Percentiles rank a stretch among this genome's conserved stretches.
Evolutionary conservation across 2,888 invertebrate genomes (phyloP).

Genomic region (Bruchidius siliquastri): DNA sequence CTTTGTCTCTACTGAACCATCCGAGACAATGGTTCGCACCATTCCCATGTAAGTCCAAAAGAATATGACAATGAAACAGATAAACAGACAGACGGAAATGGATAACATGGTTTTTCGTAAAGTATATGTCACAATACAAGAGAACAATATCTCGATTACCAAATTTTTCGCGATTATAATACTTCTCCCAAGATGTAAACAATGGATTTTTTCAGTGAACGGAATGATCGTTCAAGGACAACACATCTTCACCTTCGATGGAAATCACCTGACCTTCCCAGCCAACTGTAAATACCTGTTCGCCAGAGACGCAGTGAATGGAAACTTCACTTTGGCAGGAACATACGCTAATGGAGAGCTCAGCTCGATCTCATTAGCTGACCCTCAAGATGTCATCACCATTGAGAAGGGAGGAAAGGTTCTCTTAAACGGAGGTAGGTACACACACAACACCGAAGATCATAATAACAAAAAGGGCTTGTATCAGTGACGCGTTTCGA

Average conservation of each 20-base stretch:
- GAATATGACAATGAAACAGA: too few relatives aligned
- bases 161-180: too few relatives aligned
- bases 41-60: conserved; percentile 54
- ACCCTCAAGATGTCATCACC: conserved; percentile 60
- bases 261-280: conserved; percentile 71
- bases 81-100: too few relatives aligned
- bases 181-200: too few relatives aligned
- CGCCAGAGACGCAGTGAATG: conserved; percentile 76
- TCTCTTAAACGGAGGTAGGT: conserved; percentile 54
- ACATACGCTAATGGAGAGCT: conserved; percentile 67
- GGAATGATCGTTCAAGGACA: conserved; percentile 74
- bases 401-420: conserved; percentile 54
- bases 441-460: too few relatives aligned
- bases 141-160: too few relatives aligned
- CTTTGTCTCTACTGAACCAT: conserved; percentile 52
- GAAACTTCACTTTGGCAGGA: conserved; percentile 78
- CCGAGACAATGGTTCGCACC: conserved; percentile 60
- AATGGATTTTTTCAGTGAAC: conserved; percentile 51
- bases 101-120: too few relatives aligned
- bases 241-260: conserved; percentile 86
- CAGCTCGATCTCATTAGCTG: conserved; percentile 63
- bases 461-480: not conserved
- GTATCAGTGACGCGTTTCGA: too few relatives aligned
- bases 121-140: too few relatives aligned
- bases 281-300: conserved; percentile 82